Evolutionary conservation across 2,888 invertebrate genomes (phyloP), one percentile per base, ranked within the genome.

Genomic region (Stratiomys singularior): DNA sequence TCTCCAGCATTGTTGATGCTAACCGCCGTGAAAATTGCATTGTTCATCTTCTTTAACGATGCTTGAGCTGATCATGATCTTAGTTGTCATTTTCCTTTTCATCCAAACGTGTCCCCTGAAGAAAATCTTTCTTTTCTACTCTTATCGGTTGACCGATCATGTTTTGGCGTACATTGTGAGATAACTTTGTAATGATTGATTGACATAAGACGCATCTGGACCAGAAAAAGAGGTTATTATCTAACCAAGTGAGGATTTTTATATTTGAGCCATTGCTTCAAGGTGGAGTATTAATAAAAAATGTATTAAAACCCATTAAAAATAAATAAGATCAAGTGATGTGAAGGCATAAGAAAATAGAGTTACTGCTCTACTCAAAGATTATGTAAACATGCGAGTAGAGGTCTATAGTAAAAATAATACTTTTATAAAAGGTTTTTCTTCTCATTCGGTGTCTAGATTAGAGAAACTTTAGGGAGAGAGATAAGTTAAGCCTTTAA

Each of bases 21-120:
- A 64, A 11, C 27, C 13, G 7, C 58, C 18, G 5, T 60, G 21
- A 60, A 60, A 60, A 60, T 25, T 18, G 9, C 58, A 60, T 60
- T 23, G 58, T 60, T 60, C 18, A 18, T 25, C 52, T 7, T 4
- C 25, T 60, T 25, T 9, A 60, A 60, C 23, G 23, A 60, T 60
- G n/a, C 7, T 60, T 25, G 18, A 60, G 13, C 7, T 60, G 58
- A 60, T 60, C 58, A 60, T 60, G 58, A 60, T 60, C 58, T 60
- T 60, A 23, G 18, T 60, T 25, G 58, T 23, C 58, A 60, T 60
- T 60, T 60, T 23, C 58, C 18, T 23, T 60, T 11, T 60, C 52
- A 52, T 4, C 18, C 52, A 13, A 18, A 52, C 7, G 4, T n/a
- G n/a, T 60, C 18, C 58, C 58, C 4, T 60, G 58, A 25, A 60